Conservation (phyloP, 2,888 invertebrate genomes). For the Brachyptera risi region DNA sequence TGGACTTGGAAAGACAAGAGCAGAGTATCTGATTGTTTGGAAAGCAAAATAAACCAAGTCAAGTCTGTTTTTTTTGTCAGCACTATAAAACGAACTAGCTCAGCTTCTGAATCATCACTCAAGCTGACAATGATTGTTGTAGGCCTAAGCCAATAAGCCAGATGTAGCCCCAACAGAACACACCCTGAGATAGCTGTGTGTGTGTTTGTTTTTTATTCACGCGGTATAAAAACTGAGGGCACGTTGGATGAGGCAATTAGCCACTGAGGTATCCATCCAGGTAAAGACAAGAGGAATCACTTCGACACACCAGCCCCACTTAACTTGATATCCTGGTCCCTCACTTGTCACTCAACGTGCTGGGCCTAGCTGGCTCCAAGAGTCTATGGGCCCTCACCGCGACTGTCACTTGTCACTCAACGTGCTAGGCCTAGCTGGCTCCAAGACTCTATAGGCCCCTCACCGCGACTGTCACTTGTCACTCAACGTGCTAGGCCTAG, state of each 20-base stretch:
- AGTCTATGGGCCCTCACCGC: no score
- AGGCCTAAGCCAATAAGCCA: not conserved
- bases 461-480: no score
- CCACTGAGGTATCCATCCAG: conserved; percentile 1
- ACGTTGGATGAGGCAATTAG: conserved; percentile 9
- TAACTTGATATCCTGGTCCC: no score
- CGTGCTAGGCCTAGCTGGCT: no score
- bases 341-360: no score
- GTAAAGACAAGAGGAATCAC: not conserved
- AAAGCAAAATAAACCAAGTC: not conserved
- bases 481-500: no score
- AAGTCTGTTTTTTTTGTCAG: no score
- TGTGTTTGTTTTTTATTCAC: not conserved
- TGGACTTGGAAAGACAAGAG: not conserved
- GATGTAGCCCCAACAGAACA: not conserved
- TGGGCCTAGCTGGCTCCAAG: no score
- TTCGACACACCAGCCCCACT: not conserved
- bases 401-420: no score
- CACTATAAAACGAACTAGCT: no score
- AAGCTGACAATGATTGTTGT: not conserved
- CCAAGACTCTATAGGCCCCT: no score
- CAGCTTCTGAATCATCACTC: not conserved
- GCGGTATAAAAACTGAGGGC: not conserved
- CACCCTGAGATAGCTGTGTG: not conserved
- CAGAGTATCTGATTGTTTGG: not conserved